A percentile compares a stretch with the other conserved stretches of the same genome.
phyloP scores from a whole-genome alignment of 2,888 invertebrate species.

The Strigamia crassipes region DNA sequence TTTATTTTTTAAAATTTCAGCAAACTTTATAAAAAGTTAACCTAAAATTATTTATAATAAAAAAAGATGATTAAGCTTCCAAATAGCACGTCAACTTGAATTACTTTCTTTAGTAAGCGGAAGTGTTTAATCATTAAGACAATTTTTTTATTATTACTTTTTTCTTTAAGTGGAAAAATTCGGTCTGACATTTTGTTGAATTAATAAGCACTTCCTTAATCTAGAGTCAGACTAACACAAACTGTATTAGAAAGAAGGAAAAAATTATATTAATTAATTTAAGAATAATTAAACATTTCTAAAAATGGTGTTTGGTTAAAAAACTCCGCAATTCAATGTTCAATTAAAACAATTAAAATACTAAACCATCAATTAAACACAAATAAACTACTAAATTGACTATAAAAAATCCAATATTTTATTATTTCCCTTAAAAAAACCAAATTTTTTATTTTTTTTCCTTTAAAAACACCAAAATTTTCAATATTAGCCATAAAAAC shows the following conservation, averaged over 20 bases:
- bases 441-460: too few relatives aligned
- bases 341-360: too few relatives aligned
- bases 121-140: background rate
- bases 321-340: too few relatives aligned
- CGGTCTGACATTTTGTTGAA: background rate
- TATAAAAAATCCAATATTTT: background rate
- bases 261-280: too few relatives aligned
- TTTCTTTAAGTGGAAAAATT: background rate
- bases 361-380: background rate
- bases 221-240: background rate
- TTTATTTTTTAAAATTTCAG: background rate
- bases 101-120: background rate
- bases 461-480: too few relatives aligned
- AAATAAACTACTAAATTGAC: background rate
- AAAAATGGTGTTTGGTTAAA: too few relatives aligned
- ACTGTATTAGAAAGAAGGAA: background rate
- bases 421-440: background rate
- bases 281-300: too few relatives aligned
- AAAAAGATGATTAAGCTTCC: background rate
- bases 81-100: background rate
- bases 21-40: background rate
- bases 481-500: too few relatives aligned
- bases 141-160: background rate
- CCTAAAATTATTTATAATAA: background rate
- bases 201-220: conserved; percentile 16